A percentile compares a stretch with the other conserved stretches of the same genome.
phyloP scores from a whole-genome alignment of 2,113 vertebrate species.

The Aegypius monachus region DNA sequence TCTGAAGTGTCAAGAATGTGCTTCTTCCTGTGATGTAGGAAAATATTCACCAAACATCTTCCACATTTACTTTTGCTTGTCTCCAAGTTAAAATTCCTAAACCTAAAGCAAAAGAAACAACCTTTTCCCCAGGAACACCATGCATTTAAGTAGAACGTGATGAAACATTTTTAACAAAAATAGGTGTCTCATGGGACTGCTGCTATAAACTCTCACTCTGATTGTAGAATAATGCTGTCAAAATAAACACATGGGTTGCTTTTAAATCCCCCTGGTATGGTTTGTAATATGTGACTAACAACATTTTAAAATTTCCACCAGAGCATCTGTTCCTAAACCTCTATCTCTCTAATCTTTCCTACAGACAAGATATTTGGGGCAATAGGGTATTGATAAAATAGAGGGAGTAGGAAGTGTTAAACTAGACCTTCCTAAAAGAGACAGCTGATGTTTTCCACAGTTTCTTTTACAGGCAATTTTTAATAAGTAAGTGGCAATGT shows the following conservation, averaged over 20 bases:
- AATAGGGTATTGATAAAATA: background rate
- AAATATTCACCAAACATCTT: background rate
- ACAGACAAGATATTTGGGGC: background rate
- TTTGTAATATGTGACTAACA: background rate
- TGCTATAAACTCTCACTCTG: background rate
- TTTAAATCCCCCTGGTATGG: background rate
- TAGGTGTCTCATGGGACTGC: background rate
- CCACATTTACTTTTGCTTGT: background rate
- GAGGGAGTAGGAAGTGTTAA: background rate
- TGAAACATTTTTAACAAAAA: background rate
- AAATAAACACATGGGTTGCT: background rate
- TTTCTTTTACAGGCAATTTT: background rate
- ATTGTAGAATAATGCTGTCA: background rate
- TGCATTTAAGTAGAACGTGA: background rate
- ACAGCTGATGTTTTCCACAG: background rate
- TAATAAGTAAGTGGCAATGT: background rate
- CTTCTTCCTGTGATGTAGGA: background rate
- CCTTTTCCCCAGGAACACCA: accelerated
- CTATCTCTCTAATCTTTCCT: background rate
- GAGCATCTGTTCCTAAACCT: background rate
- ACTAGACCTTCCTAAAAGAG: background rate
- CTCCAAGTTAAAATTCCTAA: background rate
- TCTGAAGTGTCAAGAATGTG: background rate
- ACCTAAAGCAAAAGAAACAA: background rate
- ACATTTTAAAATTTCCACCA: background rate